These are phyloP conservation scores for Amiota mariae DNA, from an alignment of 2,888 invertebrate species.

Conservation along the genomic window DNA sequence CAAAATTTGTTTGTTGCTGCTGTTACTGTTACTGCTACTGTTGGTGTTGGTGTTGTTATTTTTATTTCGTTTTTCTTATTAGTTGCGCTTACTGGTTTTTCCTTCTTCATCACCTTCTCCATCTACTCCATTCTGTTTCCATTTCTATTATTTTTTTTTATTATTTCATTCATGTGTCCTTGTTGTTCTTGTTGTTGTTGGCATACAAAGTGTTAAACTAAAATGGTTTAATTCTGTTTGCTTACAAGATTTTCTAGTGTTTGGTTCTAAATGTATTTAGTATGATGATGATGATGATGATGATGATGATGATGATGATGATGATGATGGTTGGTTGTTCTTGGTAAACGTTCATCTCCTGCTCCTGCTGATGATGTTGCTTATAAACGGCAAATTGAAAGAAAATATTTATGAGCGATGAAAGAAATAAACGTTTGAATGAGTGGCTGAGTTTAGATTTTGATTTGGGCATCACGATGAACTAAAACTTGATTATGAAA, in stretches of 20 bases:
- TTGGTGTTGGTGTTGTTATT: not conserved
- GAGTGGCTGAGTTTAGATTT: not conserved
- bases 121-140: not conserved
- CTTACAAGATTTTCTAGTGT: constrained; percentile 13
- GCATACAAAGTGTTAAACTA: not conserved
- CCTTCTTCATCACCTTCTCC: not conserved
- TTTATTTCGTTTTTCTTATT: constrained; percentile 1
- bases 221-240: constrained; percentile 20
- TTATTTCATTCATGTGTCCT: not conserved
- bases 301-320: no score
- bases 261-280: constrained; percentile 18
- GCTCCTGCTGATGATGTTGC: no score
- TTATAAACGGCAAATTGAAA: constrained; percentile 19
- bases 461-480: not conserved
- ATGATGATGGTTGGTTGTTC: no score
- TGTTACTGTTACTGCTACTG: not conserved
- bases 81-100: constrained; percentile 2
- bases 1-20: no score
- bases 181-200: not conserved
- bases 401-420: not conserved
- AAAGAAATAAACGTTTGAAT: no score
- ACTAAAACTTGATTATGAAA: no score
- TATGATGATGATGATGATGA: not conserved
- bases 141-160: not conserved
- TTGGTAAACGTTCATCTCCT: not conserved